These are phyloP conservation scores for Siniperca knerii DNA, from an alignment of 2,113 vertebrate species.

Conservation along the genomic window DNA sequence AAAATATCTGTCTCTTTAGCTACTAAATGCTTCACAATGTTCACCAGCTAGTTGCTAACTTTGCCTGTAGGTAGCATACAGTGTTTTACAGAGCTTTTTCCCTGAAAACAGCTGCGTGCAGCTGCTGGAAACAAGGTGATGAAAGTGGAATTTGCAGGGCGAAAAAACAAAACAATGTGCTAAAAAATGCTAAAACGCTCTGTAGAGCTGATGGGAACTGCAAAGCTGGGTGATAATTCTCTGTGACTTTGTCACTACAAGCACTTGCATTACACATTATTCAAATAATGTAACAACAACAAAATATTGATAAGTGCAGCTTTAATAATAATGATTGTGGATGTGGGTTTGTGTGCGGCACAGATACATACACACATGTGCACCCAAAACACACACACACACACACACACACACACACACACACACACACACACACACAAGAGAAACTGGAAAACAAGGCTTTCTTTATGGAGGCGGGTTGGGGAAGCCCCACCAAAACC, in stretches of 20 bases:
- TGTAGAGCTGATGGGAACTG: neutral
- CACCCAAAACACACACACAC: neutral
- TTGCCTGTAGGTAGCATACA: neutral
- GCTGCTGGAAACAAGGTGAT: no score
- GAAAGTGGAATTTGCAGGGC: no score
- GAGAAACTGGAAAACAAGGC: slow-evolving; percentile 54
- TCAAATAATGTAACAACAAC: no score
- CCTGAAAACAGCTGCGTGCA: neutral
- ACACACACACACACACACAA: slow-evolving; percentile 28
- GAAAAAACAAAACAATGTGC: no score
- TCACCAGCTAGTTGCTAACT: neutral
- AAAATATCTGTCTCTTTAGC: neutral
- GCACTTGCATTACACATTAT: no score
- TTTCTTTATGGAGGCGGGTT: slow-evolving; percentile 66
- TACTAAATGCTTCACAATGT: neutral
- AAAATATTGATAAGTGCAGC: slow-evolving; percentile 17
- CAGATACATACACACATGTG: slow-evolving; percentile 3
- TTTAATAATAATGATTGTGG: slow-evolving; percentile 24
- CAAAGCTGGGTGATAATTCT: neutral
- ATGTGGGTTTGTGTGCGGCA: neutral
- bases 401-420: slow-evolving; percentile 10
- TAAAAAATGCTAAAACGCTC: no score
- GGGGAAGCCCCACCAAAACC: slow-evolving; percentile 80
- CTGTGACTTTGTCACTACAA: neutral
- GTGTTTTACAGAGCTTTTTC: neutral